These are phyloP conservation scores for Crenichthys baileyi DNA, from an alignment of 2,797 vertebrate genomes.

Conservation along the genomic window DNA sequence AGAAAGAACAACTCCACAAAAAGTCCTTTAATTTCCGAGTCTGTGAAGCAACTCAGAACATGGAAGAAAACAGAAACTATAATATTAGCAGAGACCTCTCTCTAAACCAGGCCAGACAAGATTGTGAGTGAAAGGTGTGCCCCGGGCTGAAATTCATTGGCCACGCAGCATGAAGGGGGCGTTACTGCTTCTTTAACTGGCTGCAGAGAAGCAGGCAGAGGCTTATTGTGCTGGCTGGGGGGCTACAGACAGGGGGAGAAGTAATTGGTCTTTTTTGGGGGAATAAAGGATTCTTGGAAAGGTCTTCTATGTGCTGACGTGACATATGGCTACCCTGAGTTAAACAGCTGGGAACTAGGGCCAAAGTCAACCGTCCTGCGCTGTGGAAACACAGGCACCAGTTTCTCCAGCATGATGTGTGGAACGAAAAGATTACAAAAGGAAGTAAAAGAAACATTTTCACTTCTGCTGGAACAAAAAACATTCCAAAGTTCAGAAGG, in stretches of 20 bases:
- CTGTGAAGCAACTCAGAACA: slow-evolving; percentile 32
- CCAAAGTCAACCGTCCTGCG: slow-evolving; percentile 70
- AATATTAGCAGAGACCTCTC: slow-evolving; percentile 65
- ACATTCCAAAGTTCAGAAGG: slow-evolving; percentile 19
- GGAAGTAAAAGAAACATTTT: slow-evolving; percentile 24
- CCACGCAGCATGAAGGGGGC: slow-evolving; percentile 60
- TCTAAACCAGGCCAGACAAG: slow-evolving; percentile 64
- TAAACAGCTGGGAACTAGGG: slow-evolving; percentile 33
- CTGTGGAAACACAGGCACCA: slow-evolving; percentile 58
- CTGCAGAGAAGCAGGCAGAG: slow-evolving; percentile 49
- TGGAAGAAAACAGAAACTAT: slow-evolving; percentile 16
- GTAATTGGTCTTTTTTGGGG: slow-evolving; percentile 54
- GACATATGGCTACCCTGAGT: slow-evolving; percentile 49
- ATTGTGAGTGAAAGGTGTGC: slow-evolving; percentile 80
- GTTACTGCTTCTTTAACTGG: slow-evolving; percentile 67
- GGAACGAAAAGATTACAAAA: slow-evolving; percentile 39
- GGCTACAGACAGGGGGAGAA: slow-evolving; percentile 65
- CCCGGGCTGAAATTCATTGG: slow-evolving; percentile 73
- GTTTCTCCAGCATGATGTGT: slow-evolving; percentile 33
- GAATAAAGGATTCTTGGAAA: slow-evolving; percentile 53
- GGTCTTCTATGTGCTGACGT: slow-evolving; percentile 63
- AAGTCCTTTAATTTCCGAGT: slow-evolving; percentile 37
- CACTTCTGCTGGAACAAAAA: slow-evolving; percentile 29
- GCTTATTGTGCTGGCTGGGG: slow-evolving; percentile 58
- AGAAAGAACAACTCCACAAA: slow-evolving; percentile 41